Conservation (phyloP, 2,797 vertebrate genomes). For the Eurystomus glaucurus region DNA sequence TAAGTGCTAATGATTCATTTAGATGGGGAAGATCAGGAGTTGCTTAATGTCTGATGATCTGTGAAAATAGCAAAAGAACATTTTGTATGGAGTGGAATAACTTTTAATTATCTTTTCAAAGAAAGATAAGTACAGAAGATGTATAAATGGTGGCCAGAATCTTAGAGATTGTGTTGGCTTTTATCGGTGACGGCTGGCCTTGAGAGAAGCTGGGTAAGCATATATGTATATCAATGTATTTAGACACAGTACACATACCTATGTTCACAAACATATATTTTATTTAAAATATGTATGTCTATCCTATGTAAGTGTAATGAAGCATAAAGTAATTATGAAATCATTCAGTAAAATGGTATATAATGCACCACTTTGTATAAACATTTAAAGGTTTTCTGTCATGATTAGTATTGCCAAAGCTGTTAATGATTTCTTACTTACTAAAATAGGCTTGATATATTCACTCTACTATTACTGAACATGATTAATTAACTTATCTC, state of each 20-base stretch:
- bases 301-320: neutral
- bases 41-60: constrained; percentile 4
- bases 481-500: neutral
- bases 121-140: neutral
- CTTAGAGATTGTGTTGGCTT: neutral
- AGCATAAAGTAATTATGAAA: neutral
- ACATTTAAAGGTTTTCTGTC: neutral
- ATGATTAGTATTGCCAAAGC: neutral
- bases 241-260: neutral
- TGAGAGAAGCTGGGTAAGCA: neutral
- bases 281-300: neutral
- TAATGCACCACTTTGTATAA: neutral
- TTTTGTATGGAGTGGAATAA: neutral
- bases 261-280: neutral
- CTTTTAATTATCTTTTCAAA: constrained; percentile 4
- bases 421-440: neutral
- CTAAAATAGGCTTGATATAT: neutral
- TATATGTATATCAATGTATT: neutral
- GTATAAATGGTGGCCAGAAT: neutral
- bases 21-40: neutral
- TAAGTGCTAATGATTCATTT: constrained; percentile 29
- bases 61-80: constrained; percentile 8
- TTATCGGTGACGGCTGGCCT: neutral
- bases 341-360: neutral
- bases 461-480: neutral